Percentiles rank a stretch among this genome's conserved stretches.
Evolutionary conservation across 2,113 vertebrate genomes (phyloP).

Genomic region (Sisor rabdophorus): DNA sequence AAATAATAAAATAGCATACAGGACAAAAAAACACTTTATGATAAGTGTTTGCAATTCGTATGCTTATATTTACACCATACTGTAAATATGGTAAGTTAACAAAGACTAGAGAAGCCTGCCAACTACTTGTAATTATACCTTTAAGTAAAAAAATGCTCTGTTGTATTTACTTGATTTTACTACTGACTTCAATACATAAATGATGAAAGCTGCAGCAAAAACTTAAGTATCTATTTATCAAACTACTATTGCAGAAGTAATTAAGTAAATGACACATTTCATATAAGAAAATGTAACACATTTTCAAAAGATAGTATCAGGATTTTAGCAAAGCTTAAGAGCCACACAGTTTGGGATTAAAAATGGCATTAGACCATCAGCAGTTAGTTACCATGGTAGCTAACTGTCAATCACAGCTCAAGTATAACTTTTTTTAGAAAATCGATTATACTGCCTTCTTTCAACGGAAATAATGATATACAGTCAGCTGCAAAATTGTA

Average conservation of each 20-base stretch:
- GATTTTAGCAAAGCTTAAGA: background rate
- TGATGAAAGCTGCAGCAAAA: background rate
- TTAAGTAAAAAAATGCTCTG: background rate
- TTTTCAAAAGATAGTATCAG: slow-evolving; percentile 3
- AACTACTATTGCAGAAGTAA: background rate
- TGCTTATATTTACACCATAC: background rate
- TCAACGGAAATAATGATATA: background rate
- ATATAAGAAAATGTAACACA: background rate
- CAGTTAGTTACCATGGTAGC: slow-evolving; percentile 53
- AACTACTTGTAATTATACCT: background rate
- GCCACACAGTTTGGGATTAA: background rate
- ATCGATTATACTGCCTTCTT: background rate
- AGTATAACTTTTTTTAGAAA: background rate
- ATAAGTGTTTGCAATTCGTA: background rate
- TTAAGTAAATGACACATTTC: background rate
- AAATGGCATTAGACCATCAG: background rate
- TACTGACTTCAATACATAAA: background rate
- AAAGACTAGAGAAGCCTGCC: background rate
- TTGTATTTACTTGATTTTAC: background rate
- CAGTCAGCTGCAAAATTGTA: background rate
- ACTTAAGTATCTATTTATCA: background rate
- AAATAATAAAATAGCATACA: too few species aligned
- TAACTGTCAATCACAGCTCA: slow-evolving; percentile 11
- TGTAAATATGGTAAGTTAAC: background rate
- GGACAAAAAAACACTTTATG: background rate